phyloP scores from a whole-genome alignment of 2,797 vertebrate genomes.

The Argyrosomus regius region DNA sequence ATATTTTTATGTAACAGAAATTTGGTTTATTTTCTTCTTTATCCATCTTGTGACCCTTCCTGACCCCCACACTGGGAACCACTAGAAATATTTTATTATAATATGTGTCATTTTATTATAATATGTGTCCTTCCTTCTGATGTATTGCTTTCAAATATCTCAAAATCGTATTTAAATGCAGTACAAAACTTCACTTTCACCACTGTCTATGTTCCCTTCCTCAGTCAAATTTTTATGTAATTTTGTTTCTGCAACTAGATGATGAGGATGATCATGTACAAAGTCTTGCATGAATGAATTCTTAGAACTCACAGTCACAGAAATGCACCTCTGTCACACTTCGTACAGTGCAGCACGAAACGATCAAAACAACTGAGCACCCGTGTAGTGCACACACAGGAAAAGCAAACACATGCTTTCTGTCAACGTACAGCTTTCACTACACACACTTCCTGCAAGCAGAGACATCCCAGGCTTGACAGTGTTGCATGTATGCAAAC shows the following conservation, averaged over 20 bases:
- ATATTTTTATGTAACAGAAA: no score
- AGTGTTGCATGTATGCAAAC: constrained; percentile 2
- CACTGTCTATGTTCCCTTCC: background rate
- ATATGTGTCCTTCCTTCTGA: no score
- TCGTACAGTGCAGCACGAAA: background rate
- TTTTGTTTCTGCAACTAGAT: background rate
- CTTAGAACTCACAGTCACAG: background rate
- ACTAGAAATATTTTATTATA: no score
- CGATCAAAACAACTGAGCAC: constrained; percentile 19
- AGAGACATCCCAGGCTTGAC: background rate
- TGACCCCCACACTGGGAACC: no score
- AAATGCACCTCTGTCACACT: background rate
- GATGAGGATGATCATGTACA: background rate
- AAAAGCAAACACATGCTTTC: constrained; percentile 24
- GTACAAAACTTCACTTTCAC: background rate
- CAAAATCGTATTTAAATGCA: background rate
- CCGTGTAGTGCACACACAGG: constrained; percentile 14
- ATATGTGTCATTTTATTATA: no score
- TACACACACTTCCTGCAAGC: constrained; percentile 2
- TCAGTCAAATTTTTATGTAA: background rate
- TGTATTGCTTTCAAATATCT: background rate
- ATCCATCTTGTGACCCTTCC: no score
- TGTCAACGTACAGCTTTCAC: background rate
- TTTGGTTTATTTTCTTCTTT: no score
- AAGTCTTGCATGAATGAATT: background rate